Evolutionary conservation across 2,888 invertebrate genomes (phyloP).

Genomic region (Lithophane socia): DNA sequence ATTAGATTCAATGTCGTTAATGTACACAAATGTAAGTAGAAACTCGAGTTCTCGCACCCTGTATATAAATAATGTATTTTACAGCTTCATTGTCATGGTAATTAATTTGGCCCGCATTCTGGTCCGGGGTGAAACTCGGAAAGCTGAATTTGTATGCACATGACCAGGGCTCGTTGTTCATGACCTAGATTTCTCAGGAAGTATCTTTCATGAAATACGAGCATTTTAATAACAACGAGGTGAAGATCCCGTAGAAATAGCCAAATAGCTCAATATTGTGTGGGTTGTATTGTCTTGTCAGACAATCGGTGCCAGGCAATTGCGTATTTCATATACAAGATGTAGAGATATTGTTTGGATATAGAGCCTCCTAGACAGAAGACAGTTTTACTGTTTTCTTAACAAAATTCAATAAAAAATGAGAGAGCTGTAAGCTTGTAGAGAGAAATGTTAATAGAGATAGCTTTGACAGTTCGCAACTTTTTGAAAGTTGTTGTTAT

Average conservation of each 20-base stretch:
- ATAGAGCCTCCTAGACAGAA: neutral
- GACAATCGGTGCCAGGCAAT: slow-evolving; percentile 18
- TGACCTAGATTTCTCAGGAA: slow-evolving; percentile 72
- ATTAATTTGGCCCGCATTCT: slow-evolving; percentile 84
- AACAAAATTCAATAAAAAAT: neutral
- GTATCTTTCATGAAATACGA: slow-evolving; percentile 70
- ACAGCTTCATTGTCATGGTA: slow-evolving; percentile 84
- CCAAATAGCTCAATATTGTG: slow-evolving; percentile 63
- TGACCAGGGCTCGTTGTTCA: slow-evolving; percentile 71
- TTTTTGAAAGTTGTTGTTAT: neutral
- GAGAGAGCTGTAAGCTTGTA: neutral
- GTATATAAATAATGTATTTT: slow-evolving; percentile 84
- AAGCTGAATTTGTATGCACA: slow-evolving; percentile 71
- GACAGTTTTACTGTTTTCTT: slow-evolving; percentile 2
- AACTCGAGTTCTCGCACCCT: slow-evolving; percentile 71
- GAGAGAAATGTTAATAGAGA: neutral
- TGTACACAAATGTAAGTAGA: slow-evolving; percentile 77
- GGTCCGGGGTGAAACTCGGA: slow-evolving; percentile 78
- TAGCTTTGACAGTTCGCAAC: neutral
- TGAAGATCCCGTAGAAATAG: slow-evolving; percentile 68
- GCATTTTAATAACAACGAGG: slow-evolving; percentile 70
- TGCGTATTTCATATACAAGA: slow-evolving; percentile 8
- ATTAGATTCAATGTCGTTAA: slow-evolving; percentile 66
- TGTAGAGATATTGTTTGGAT: slow-evolving; percentile 24
- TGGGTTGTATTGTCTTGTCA: slow-evolving; percentile 54